These are phyloP conservation scores for Solen grandis DNA, from an alignment of 1,140 invertebrate genomes.

Conservation along the genomic window DNA sequence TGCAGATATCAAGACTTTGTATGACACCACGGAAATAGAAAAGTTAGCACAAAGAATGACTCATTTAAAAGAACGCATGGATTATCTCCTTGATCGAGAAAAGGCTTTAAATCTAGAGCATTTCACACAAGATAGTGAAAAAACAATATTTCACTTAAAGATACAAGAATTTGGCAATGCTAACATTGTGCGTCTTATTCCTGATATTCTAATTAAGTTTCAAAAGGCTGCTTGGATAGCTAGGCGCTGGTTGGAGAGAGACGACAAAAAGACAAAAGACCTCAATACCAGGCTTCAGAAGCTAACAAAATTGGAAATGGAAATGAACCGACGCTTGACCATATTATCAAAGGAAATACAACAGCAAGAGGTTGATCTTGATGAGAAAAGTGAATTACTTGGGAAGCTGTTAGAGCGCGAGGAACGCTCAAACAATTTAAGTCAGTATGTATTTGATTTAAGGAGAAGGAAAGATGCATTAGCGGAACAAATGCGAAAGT, in stretches of 20 bases:
- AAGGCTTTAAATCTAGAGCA: conserved; percentile 65
- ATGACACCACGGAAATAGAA: conserved; percentile 72
- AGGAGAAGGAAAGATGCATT: conserved; percentile 54
- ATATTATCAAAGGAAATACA: conserved; percentile 65
- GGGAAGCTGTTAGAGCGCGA: conserved; percentile 69
- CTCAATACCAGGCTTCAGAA: conserved; percentile 69
- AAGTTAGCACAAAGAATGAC: conserved; percentile 69
- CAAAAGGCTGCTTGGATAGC: conserved; percentile 70
- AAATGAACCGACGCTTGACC: conserved; percentile 62
- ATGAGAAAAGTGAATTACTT: conserved; percentile 63
- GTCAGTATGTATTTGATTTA: conserved; percentile 61
- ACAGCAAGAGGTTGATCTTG: conserved; percentile 63
- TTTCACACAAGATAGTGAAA: conserved; percentile 72
- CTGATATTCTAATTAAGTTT: conserved; percentile 73
- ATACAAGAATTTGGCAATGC: conserved; percentile 65
- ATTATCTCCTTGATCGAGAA: conserved; percentile 74
- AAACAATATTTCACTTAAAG: conserved; percentile 65
- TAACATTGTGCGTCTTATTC: conserved; percentile 66
- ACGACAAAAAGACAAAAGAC: conserved; percentile 73
- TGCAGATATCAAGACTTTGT: conserved; percentile 70
- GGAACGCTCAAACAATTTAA: conserved; percentile 64
- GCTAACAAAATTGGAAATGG: conserved; percentile 58
- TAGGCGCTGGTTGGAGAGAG: conserved; percentile 69
- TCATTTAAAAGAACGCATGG: conserved; percentile 72
- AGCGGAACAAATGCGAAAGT: conserved; percentile 50